phyloP scores from a whole-genome alignment of 2,797 vertebrate species.

The Microcaecilia unicolor region DNA sequence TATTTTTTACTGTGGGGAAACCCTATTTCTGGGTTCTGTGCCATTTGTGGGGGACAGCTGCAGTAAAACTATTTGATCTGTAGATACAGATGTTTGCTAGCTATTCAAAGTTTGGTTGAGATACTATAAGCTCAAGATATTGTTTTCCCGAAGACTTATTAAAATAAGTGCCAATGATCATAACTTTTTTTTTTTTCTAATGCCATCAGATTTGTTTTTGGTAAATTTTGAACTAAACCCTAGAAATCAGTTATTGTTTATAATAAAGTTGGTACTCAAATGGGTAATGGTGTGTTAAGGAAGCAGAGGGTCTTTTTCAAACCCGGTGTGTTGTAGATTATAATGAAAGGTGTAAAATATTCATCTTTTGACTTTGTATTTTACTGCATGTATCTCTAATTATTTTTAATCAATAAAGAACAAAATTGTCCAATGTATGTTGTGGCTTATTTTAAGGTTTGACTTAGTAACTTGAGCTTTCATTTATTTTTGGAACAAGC shows the following conservation, averaged over 20 bases:
- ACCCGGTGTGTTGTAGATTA: conserved; percentile 59
- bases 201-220: conserved; percentile 30
- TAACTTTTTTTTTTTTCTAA: conserved; percentile 27
- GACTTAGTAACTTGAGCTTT: too few species aligned
- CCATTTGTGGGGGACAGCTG: conserved; percentile 5
- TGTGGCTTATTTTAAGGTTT: background rate
- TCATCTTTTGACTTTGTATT: conserved; percentile 70
- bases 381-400: conserved; percentile 81
- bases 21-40: conserved; percentile 5
- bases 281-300: conserved; percentile 48
- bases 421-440: conserved; percentile 54
- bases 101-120: conserved; percentile 16
- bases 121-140: conserved; percentile 32
- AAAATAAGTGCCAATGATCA: conserved; percentile 49
- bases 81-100: background rate
- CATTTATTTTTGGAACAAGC: too few species aligned
- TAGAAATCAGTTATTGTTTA: conserved; percentile 45
- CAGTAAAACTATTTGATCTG: conserved; percentile 2
- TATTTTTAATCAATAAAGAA: conserved; percentile 95
- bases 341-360: conserved; percentile 67
- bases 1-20: conserved; percentile 8
- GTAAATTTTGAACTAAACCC: conserved; percentile 45
- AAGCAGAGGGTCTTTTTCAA: conserved; percentile 46
- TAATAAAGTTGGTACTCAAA: conserved; percentile 37
- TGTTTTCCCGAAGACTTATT: conserved; percentile 32